Evolutionary conservation across 2,797 vertebrate species (phyloP).

Genomic region (Acridotheres tristis): DNA sequence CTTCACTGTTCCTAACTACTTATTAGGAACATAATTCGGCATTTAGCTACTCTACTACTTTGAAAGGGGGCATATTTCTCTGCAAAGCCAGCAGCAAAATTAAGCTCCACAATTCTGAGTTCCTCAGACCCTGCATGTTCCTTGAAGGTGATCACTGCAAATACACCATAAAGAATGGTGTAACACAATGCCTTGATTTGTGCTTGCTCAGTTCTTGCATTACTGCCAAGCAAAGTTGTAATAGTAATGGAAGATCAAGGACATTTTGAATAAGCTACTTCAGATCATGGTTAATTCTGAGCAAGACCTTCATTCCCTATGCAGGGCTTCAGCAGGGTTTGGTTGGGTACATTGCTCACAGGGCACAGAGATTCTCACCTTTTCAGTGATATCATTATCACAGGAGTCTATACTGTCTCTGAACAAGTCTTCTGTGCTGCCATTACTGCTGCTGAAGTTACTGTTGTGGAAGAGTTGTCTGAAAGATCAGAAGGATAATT

Average conservation of each 20-base stretch:
- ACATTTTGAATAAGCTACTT: not conserved
- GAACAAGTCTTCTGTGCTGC: slow-evolving; percentile 97
- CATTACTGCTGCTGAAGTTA: slow-evolving; percentile 96
- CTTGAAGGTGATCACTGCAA: not conserved
- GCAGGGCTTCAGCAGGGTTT: not conserved
- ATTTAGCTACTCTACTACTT: not conserved
- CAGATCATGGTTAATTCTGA: not conserved
- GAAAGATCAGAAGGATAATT: slow-evolving; percentile 40
- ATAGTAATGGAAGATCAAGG: not conserved
- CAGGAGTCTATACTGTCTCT: slow-evolving; percentile 95
- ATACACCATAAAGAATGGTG: not conserved
- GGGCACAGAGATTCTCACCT: slow-evolving; percentile 77
- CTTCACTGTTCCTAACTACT: not conserved
- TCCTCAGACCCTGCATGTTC: not conserved
- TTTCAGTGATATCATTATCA: slow-evolving; percentile 94
- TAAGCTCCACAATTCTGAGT: not conserved
- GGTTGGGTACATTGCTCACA: not conserved
- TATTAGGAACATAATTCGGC: no score
- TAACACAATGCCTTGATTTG: not conserved
- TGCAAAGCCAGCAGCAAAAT: not conserved
- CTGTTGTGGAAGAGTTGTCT: slow-evolving; percentile 96
- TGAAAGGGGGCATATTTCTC: not conserved
- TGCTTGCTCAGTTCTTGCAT: not conserved
- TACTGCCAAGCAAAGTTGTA: not conserved
- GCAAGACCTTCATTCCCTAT: not conserved